Evolutionary conservation across 2,888 invertebrate genomes (phyloP).

Genomic region (Xylophagus ater): DNA sequence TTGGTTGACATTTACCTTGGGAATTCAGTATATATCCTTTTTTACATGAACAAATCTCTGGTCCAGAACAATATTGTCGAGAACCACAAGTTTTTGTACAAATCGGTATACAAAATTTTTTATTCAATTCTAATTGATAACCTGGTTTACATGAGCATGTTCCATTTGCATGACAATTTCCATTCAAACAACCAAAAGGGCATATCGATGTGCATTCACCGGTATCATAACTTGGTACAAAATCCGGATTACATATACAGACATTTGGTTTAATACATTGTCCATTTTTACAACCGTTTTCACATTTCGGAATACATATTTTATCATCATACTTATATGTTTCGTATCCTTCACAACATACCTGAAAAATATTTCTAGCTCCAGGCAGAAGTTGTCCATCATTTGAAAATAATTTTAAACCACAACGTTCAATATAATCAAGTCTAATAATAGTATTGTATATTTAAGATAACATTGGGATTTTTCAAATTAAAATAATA

Average conservation of each 20-base stretch:
- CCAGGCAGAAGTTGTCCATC: too few relatives aligned
- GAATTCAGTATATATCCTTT: constrained; percentile 35
- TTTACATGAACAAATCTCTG: constrained; percentile 38
- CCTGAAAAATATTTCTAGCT: constrained; percentile 30
- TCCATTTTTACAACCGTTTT: constrained; percentile 30
- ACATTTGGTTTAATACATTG: constrained; percentile 26
- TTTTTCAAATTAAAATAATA: too few relatives aligned
- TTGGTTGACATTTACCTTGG: constrained; percentile 26
- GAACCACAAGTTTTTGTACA: constrained; percentile 39
- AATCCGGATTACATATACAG: constrained; percentile 32
- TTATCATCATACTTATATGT: constrained; percentile 46
- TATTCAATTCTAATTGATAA: constrained; percentile 44
- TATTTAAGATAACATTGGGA: too few relatives aligned
- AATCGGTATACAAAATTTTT: constrained; percentile 49
- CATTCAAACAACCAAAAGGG: constrained; percentile 46
- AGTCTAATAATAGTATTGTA: too few relatives aligned
- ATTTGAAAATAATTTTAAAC: too few relatives aligned
- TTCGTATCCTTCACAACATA: constrained; percentile 59
- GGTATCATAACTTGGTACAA: constrained; percentile 28
- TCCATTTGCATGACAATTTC: constrained; percentile 47
- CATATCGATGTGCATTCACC: constrained; percentile 34
- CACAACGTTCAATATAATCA: too few relatives aligned
- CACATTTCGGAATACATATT: constrained; percentile 40
- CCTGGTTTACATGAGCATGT: constrained; percentile 56
- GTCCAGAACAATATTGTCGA: constrained; percentile 33